These are phyloP conservation scores for Eunapius fragilis DNA, from an alignment of 37 sponge, comb jelly and placozoan species.

Conservation along the genomic window DNA sequence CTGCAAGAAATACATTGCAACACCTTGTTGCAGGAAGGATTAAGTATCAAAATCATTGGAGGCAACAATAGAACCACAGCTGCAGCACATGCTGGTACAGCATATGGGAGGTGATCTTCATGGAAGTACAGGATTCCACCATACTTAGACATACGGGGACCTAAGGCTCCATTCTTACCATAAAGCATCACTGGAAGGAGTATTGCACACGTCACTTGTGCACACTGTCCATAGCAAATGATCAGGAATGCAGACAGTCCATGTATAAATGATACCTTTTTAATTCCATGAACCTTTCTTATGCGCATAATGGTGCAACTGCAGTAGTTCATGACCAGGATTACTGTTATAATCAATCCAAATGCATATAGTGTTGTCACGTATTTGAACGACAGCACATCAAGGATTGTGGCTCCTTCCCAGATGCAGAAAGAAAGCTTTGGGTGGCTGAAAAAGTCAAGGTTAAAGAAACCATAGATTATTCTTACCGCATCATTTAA, in stretches of 20 bases:
- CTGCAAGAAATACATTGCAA: slow-evolving; percentile 10
- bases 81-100: slow-evolving; percentile 19
- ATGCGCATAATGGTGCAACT: background rate
- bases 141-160: background rate
- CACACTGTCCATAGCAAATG: slow-evolving; percentile 35
- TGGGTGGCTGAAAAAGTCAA: slow-evolving; percentile 32
- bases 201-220: slow-evolving; percentile 10
- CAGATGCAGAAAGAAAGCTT: slow-evolving; percentile 37
- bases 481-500: background rate
- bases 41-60: slow-evolving; percentile 18
- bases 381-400: slow-evolving; percentile 44
- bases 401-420: slow-evolving; percentile 14
- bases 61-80: slow-evolving; percentile 41
- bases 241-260: slow-evolving; percentile 44
- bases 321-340: slow-evolving; percentile 5
- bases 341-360: background rate
- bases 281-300: background rate
- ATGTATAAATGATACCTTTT: slow-evolving; percentile 9
- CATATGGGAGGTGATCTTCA: slow-evolving; percentile 47
- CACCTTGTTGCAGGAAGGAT: slow-evolving; percentile 28
- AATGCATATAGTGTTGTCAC: slow-evolving; percentile 31
- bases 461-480: slow-evolving; percentile 44
- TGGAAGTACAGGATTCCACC: slow-evolving; percentile 34
- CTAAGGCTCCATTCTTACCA: background rate
- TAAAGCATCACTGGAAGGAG: background rate